Conservation (phyloP, 2,113 vertebrate genomes). For the Vicugna pacos region DNA sequence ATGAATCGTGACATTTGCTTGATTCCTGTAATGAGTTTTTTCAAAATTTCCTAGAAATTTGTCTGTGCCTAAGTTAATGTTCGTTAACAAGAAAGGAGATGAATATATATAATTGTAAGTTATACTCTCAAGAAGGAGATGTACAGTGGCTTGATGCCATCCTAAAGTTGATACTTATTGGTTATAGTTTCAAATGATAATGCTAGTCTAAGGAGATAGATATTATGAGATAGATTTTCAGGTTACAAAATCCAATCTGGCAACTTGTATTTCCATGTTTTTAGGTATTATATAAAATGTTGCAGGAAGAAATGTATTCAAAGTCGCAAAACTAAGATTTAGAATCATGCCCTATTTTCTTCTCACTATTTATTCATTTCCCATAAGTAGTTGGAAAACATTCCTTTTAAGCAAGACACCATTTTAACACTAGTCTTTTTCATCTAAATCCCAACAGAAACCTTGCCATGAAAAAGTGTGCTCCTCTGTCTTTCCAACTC, state of each 20-base stretch:
- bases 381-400: not conserved
- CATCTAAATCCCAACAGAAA: not conserved
- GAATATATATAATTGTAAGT: not conserved
- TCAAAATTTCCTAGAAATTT: slow-evolving; percentile 7
- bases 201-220: not conserved
- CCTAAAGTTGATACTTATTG: not conserved
- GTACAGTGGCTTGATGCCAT: not conserved
- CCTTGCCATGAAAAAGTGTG: not conserved
- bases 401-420: not conserved
- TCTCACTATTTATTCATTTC: not conserved
- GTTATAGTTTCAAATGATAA: slow-evolving; percentile 8
- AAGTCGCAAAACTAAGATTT: not conserved
- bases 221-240: not conserved
- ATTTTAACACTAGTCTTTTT: not conserved
- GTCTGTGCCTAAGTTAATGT: slow-evolving; percentile 4
- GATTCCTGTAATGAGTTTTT: not conserved
- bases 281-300: not conserved
- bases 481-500: not conserved
- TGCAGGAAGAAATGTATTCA: not conserved
- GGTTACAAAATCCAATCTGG: not conserved
- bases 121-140: not conserved
- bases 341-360: not conserved
- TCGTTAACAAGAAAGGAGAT: slow-evolving; percentile 20
- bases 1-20: slow-evolving; percentile 61
- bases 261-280: slow-evolving; percentile 11